These are phyloP conservation scores for Ellobium chinense DNA, from an alignment of 2,888 invertebrate species.

Conservation along the genomic window DNA sequence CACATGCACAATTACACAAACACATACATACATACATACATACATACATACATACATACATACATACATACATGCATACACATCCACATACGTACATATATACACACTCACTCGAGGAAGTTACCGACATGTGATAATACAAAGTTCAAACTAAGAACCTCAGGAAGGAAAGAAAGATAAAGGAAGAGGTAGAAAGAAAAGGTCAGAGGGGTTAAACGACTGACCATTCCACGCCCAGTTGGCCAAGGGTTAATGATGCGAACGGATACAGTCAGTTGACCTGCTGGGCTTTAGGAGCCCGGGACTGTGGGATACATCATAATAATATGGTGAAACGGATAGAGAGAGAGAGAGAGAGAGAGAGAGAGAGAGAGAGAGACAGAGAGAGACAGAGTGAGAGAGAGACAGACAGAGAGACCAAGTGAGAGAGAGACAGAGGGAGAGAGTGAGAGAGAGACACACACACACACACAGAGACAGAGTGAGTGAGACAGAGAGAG, in stretches of 20 bases:
- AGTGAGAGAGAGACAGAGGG: background rate
- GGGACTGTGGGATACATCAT: no score
- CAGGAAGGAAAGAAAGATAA: background rate
- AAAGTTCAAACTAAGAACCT: no score
- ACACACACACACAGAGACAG: background rate
- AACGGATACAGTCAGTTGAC: background rate
- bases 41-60: no score
- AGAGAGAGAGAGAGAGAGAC: conserved; percentile 11
- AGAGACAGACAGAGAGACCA: background rate
- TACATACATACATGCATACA: no score
- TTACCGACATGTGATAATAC: no score
- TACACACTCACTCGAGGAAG: no score
- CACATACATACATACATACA: no score
- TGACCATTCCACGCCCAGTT: background rate
- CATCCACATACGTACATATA: no score
- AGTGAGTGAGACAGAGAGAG: background rate
- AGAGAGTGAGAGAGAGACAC: background rate
- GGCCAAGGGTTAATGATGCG: background rate
- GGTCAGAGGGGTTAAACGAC: background rate
- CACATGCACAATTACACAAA: no score
- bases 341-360: conserved; percentile 17
- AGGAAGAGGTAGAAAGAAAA: background rate
- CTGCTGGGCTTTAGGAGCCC: no score
- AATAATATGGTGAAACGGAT: conserved; percentile 15
- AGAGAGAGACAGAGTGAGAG: background rate